Evolutionary conservation across 2,888 invertebrate species (phyloP).

Genomic region (Metallyticus violacea): DNA sequence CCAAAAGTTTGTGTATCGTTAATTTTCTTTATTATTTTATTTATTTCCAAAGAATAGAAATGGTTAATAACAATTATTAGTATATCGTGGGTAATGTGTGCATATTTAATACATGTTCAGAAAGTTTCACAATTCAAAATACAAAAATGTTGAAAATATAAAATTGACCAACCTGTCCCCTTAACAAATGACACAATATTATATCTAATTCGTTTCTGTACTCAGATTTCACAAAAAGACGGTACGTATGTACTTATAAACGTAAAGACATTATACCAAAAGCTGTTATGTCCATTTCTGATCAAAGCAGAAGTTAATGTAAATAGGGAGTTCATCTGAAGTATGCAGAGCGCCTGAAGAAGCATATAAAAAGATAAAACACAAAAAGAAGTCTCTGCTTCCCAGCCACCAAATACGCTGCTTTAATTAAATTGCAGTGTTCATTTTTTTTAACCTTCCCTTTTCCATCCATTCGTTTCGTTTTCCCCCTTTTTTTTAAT

Average conservation of each 20-base stretch:
- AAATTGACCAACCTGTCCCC: too few species aligned
- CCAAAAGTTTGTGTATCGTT: too few species aligned
- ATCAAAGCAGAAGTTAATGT: not conserved
- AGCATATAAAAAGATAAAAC: not conserved
- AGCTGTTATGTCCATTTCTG: not conserved
- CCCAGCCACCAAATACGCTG: not conserved
- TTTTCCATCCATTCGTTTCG: not conserved
- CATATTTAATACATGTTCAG: too few species aligned
- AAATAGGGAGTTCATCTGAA: not conserved
- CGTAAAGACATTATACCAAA: not conserved
- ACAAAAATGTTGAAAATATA: too few species aligned
- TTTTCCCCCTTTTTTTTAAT: not conserved
- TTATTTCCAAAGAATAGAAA: too few species aligned
- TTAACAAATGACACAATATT: too few species aligned
- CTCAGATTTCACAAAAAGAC: too few species aligned
- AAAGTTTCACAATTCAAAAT: too few species aligned
- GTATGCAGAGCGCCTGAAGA: not conserved
- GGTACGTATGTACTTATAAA: not conserved
- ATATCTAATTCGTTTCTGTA: too few species aligned
- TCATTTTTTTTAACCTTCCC: not conserved
- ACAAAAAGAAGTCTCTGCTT: not conserved
- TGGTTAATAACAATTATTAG: too few species aligned
- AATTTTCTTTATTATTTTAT: too few species aligned
- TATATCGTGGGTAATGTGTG: too few species aligned
- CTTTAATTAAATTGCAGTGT: slow-evolving; percentile 1